Evolutionary conservation across 2,888 invertebrate genomes (phyloP), one percentile per base, ranked within the genome.

Genomic region (Ryuthela nishihirai): DNA sequence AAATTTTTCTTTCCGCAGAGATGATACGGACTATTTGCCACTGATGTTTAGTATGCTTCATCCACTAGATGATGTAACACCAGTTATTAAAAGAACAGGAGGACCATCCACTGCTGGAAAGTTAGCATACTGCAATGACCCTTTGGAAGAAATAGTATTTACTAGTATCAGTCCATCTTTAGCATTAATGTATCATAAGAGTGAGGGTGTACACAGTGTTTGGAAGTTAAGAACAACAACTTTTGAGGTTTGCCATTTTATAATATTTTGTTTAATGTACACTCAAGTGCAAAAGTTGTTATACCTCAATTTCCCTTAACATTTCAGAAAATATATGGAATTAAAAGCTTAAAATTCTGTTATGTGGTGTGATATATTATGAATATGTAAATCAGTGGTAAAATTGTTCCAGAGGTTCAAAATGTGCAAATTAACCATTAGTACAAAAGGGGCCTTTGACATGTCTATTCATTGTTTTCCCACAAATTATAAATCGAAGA

Each of bases 1-100:
- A n/a, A n/a, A n/a, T n/a, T n/a, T n/a, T n/a, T n/a, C n/a, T n/a
- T n/a, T n/a, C n/a, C n/a, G n/a, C 29, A 58, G 48, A 5, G 50
- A 34, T 23, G 64, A 60, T 40, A 44, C 34, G 1, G 65, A 62
- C 3, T 62, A 64, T 35, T 78, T 87, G 70, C 88, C 93, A 0
- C 83, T 86, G 0, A 80, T 93, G 42, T 95, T 89, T 74, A 90
- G 91, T 7, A 75, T 95, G 54, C 80, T 85, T 0, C 92, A 94
- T 79, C 94, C 94, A 0, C 76, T 94, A 47, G 90, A 95, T 73
- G 94, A 95, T 75, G 85, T 92, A 23, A 85, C 87, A 50, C 94
- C 94, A 0, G 82, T 94, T 29, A 75, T 88, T 6, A 46, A 62
- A 36, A 62, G 36, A 18, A 50, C 18, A 24, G 25, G 12, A 9